phyloP scores from a whole-genome alignment of 2,113 vertebrate genomes.

The Calyptomena viridis region DNA sequence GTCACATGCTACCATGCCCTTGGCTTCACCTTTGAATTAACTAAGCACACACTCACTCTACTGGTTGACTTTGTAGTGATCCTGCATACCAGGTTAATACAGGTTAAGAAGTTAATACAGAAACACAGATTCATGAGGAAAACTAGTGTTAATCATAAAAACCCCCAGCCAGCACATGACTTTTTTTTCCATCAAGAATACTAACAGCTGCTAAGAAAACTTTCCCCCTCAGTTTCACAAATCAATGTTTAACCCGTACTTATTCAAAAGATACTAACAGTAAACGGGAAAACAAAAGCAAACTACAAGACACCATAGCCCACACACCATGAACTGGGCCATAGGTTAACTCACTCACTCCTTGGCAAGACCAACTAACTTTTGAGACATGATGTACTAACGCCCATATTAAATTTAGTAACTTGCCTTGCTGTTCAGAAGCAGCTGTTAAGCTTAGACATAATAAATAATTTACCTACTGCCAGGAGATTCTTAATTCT shows the following conservation, averaged over 20 bases:
- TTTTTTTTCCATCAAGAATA: not conserved
- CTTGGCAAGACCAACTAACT: not conserved
- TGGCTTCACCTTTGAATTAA: not conserved
- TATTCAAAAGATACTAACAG: not conserved
- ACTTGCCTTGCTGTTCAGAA: not conserved
- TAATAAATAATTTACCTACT: slow-evolving; percentile 3
- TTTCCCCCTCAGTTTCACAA: not conserved
- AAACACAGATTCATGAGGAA: not conserved
- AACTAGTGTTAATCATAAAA: not conserved
- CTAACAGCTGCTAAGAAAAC: not conserved
- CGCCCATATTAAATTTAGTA: not conserved
- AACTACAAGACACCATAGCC: not conserved
- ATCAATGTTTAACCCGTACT: not conserved
- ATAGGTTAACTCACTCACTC: not conserved
- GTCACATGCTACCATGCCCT: not conserved
- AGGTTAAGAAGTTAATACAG: not conserved
- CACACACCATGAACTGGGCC: not conserved
- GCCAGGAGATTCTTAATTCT: not conserved
- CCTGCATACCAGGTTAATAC: not conserved
- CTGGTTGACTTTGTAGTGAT: not conserved
- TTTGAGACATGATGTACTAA: not conserved
- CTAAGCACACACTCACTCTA: not conserved
- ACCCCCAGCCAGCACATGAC: not conserved
- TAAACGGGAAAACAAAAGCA: not conserved
- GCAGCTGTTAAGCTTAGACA: not conserved